Percentiles rank a stretch among this genome's conserved stretches.
phyloP scores from a whole-genome alignment of 2,888 invertebrate genomes.

The Agrenia bidenticulata region DNA sequence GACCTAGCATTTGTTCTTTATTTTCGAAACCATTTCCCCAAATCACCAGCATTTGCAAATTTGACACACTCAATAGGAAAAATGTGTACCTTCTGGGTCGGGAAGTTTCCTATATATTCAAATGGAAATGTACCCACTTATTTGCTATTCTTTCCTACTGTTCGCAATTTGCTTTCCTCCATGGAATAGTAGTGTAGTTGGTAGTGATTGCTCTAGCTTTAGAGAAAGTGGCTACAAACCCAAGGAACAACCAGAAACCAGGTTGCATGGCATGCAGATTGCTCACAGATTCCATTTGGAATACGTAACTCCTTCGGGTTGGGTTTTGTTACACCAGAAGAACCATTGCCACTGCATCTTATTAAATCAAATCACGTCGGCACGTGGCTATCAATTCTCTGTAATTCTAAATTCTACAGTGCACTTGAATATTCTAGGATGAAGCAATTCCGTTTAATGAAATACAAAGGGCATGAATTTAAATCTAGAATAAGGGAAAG shows the following conservation, averaged over 20 bases:
- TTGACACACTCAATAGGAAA: neutral
- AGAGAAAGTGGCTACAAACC: too few relatives aligned
- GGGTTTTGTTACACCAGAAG: too few relatives aligned
- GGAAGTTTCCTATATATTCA: neutral
- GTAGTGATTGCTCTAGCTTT: too few relatives aligned
- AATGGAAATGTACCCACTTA: neutral
- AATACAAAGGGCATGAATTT: neutral
- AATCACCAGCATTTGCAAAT: conserved; percentile 10
- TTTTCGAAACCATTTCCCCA: neutral
- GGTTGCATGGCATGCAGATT: too few relatives aligned
- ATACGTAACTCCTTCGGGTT: too few relatives aligned
- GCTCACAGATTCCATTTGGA: too few relatives aligned
- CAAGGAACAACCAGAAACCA: too few relatives aligned
- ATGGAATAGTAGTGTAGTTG: neutral
- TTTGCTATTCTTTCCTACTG: conserved; percentile 6
- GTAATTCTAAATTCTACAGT: conserved; percentile 13
- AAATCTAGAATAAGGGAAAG: too few relatives aligned
- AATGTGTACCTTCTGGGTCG: neutral
- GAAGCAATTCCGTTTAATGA: conserved; percentile 2
- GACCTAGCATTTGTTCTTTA: conserved; percentile 2
- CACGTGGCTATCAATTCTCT: conserved; percentile 29
- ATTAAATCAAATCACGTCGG: conserved; percentile 39
- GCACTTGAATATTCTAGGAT: neutral
- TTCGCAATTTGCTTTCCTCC: conserved; percentile 14
- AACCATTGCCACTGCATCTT: conserved; percentile 14